Base-by-base conservation (phyloP, 2,113 vertebrate genomes). In the Macquaria ambigua region DNA sequence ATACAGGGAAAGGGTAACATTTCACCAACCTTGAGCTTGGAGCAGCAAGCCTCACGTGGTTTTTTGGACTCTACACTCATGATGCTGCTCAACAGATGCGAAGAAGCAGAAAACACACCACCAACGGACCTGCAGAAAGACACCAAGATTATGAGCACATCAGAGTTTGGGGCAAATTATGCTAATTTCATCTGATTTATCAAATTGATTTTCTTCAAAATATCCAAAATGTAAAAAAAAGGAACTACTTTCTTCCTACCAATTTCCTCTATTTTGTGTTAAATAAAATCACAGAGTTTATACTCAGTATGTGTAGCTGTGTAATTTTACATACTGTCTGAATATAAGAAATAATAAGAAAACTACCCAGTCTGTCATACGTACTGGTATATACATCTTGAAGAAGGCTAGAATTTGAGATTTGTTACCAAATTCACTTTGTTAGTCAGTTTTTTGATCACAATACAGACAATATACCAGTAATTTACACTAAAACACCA, bases 1-100 rank as follows among this genome's bases (percentile, higher is more conserved):
- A 77, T 18, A 25, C 28, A 7, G n/a, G 41, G 23, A 63, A 74
- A 77, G 4, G 12, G 10, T 28, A 43, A 31, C 20, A 46, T 68
- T 81, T 73, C 21, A 87, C 93, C 62, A 6, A 96, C 96, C 96
- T 96, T 96, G n/a, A 96, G 87, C 82, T 95, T 94, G 85, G 94
- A 95, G 89, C 94, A 95, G 62, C 94, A 93, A n/a, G 69, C 62
- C 46, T 89, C 82, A 62, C 75, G 79, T 71, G 89, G 2, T 68
- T 83, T 71, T 83, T 92, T 94, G 74, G 93, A 80, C 48, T 95
- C 95, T 39, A 94, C 91, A 71, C 94, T 94, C 96, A 96, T 96
- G 93, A 82, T 55, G n/a, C 11, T 25, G 48, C 4, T 56, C 21
- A 63, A 43, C 23, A 70, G 43, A 73, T 62, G n/a, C 1, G 3